Evolutionary conservation across 2,113 vertebrate species (phyloP).

Genomic region (Plecturocebus donacophilus): DNA sequence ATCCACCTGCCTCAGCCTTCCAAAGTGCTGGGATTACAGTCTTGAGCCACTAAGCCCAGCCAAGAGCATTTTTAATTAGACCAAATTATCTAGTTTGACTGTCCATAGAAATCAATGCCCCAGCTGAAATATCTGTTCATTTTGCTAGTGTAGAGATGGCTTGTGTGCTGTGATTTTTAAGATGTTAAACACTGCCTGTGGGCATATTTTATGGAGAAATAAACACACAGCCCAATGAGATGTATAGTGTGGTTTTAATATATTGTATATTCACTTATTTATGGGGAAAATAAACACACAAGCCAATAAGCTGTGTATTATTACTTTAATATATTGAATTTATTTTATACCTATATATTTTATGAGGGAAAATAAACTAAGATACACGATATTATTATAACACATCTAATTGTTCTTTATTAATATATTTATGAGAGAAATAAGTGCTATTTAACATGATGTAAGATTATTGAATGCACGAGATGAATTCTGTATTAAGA

Average conservation of each 20-base stretch:
- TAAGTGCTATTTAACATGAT: constrained; percentile 76
- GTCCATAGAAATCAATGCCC: constrained; percentile 66
- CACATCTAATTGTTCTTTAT: constrained; percentile 79
- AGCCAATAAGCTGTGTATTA: constrained; percentile 80
- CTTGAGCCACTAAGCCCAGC: no score
- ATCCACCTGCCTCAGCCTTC: no score
- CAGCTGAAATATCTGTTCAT: constrained; percentile 65
- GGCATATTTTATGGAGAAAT: constrained; percentile 77
- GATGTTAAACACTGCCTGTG: constrained; percentile 65
- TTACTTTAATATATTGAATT: constrained; percentile 80
- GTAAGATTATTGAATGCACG: constrained; percentile 73
- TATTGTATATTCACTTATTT: constrained; percentile 79
- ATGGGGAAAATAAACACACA: constrained; percentile 77
- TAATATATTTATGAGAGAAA: constrained; percentile 78
- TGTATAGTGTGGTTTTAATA: constrained; percentile 75
- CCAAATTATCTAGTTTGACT: constrained; percentile 70
- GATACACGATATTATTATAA: constrained; percentile 76
- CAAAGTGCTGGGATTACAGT: no score
- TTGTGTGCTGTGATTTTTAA: constrained; percentile 73
- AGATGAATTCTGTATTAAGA: constrained; percentile 71
- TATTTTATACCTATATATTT: constrained; percentile 81
- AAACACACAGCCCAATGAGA: constrained; percentile 76
- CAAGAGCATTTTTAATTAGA: constrained; percentile 74
- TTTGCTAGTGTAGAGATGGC: constrained; percentile 56
- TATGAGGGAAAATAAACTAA: constrained; percentile 78